Base-by-base conservation (phyloP, 2,888 invertebrate genomes). In the Macrophya annulata region DNA sequence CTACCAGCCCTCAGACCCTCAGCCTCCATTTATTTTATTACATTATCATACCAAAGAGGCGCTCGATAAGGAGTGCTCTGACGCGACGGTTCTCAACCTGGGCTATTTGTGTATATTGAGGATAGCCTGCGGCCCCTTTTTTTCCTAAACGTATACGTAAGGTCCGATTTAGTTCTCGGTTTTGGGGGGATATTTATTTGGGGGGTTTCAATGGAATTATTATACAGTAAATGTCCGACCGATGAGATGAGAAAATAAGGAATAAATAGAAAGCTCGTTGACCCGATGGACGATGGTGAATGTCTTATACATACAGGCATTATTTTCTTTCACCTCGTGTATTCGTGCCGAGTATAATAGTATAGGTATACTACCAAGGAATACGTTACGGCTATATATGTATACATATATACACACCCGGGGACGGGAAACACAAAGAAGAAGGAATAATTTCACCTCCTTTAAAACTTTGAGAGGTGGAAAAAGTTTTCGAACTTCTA, bases 1-100 rank as follows among this genome's bases (percentile, higher is more conserved):
- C 81, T 65, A 31, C 83, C 65, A 65, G 83, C 48, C 68, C 68
- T 62, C 81, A 59, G 62, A 62, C 81, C 81, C 81, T 59, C 90
- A 89, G 90, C 89, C 90, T 93, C 92, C 93, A 93, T 92, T 93
- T 93, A 93, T 93, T 93, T 93, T 93, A 93, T 93, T 93, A 93
- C 93, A 93, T 93, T 93, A 93, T 93, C 93, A 93, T 93, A 93
- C 92, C 93, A 92, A 92, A 91, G 91, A 91, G 90, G 88, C 90
- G 91, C 90, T 91, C 92, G 92, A 92, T 93, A 92, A 92, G 92
- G 92, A 92, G 92, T 90, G 89, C 90, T 92, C 91, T 91, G 91
- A 91, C 90, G 88, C 90, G 89, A 89, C 86, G 91, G 91, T 91
- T 92, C 92, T 92, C 92, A 92, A 93, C 91, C 87, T 82, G 31